phyloP scores from a whole-genome alignment of 2,888 invertebrate genomes.

The Mythimna impura region DNA sequence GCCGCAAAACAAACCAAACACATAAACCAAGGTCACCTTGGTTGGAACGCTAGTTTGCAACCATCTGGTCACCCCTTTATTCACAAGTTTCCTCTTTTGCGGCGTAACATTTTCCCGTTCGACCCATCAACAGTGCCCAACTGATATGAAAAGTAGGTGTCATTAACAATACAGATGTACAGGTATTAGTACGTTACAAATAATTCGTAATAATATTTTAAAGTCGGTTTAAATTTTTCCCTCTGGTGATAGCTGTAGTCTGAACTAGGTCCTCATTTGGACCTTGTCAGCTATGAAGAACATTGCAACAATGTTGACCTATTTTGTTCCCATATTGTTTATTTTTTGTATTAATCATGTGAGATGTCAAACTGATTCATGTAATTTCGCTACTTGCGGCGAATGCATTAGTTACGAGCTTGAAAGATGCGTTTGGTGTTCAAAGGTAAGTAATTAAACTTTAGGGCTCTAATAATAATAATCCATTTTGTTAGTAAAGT shows the following conservation, averaged over 20 bases:
- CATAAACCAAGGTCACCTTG: too few relatives aligned
- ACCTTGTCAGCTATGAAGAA: constrained; percentile 6
- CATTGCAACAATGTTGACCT: constrained; percentile 46
- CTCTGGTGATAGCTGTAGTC: not conserved
- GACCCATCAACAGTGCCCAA: too few relatives aligned
- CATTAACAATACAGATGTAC: not conserved
- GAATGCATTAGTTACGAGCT: constrained; percentile 73
- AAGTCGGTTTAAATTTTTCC: not conserved
- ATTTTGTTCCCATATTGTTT: constrained; percentile 32
- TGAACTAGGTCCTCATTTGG: constrained; percentile 5
- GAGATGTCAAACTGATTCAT: constrained; percentile 45
- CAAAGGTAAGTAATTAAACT: constrained; percentile 65
- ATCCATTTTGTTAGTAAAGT: too few relatives aligned
- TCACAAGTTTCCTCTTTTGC: constrained; percentile 33
- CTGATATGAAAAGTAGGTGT: not conserved
- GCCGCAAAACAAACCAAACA: too few relatives aligned
- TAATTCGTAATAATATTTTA: not conserved
- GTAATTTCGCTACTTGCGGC: constrained; percentile 72
- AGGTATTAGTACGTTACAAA: not conserved
- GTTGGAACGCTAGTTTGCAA: too few relatives aligned
- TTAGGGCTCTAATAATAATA: too few relatives aligned
- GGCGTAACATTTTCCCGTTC: constrained; percentile 7
- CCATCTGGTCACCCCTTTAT: constrained; percentile 8
- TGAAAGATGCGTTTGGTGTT: constrained; percentile 80
- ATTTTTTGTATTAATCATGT: constrained; percentile 43